phyloP scores from a whole-genome alignment of 1,140 invertebrate genomes.

The Parasteatoda tepidariorum region DNA sequence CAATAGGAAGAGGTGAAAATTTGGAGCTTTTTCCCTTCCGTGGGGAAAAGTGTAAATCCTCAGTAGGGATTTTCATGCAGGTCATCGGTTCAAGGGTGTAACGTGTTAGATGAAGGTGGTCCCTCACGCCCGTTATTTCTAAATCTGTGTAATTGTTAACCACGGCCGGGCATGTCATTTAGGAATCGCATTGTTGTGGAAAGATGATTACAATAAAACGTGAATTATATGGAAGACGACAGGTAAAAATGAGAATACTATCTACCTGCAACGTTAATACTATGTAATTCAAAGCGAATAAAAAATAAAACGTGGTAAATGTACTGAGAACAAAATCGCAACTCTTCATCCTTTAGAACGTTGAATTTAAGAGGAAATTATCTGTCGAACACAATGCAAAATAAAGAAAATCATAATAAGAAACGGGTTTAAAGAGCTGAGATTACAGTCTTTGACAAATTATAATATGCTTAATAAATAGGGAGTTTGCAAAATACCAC shows the following conservation, averaged over 20 bases:
- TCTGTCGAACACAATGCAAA: too few relatives aligned
- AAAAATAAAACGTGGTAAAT: too few relatives aligned
- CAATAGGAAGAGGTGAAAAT: conserved; percentile 20
- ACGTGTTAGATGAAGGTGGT: conserved; percentile 56
- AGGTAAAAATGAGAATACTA: conserved; percentile 21
- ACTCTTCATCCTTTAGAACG: not conserved
- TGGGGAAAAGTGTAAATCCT: conserved; percentile 25
- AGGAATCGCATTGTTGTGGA: conserved; percentile 20
- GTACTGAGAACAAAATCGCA: not conserved
- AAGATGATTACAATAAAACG: conserved; percentile 24
- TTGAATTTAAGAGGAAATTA: not conserved
- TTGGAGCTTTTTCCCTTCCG: conserved; percentile 37
- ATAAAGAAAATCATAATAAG: too few relatives aligned
- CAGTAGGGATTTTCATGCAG: conserved; percentile 50
- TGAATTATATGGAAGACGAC: conserved; percentile 30
- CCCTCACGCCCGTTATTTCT: conserved; percentile 41
- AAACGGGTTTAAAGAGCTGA: too few relatives aligned
- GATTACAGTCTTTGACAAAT: too few relatives aligned
- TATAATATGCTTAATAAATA: too few relatives aligned
- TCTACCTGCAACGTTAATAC: too few relatives aligned
- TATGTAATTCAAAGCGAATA: too few relatives aligned
- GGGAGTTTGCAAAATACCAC: too few relatives aligned
- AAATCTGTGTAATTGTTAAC: conserved; percentile 42
- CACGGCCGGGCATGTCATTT: conserved; percentile 32
- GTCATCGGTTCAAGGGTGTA: conserved; percentile 55